These are phyloP conservation scores for Thunnus albacares DNA, from an alignment of 2,797 vertebrate species.

Conservation along the genomic window DNA sequence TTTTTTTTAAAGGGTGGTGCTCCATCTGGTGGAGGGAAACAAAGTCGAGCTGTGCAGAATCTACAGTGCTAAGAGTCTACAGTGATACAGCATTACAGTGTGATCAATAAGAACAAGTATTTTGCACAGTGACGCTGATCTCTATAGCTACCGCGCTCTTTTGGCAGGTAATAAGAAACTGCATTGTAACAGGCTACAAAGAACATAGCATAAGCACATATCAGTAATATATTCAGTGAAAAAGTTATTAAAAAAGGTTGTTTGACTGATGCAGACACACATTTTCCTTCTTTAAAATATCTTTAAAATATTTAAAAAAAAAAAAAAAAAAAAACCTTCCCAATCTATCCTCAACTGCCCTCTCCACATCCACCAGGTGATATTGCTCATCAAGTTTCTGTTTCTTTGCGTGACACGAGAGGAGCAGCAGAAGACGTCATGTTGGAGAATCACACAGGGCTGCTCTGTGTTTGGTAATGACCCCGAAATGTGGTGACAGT, in stretches of 20 bases:
- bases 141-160: conserved; percentile 35
- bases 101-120: conserved; percentile 25
- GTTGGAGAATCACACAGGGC: conserved; percentile 50
- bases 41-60: conserved; percentile 28
- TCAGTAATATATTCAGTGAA: conserved; percentile 52
- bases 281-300: conserved; percentile 60
- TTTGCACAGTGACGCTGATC: conserved; percentile 44
- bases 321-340: conserved; percentile 22
- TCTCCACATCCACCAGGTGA: conserved; percentile 30
- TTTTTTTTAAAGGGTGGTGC: conserved; percentile 32
- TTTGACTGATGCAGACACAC: conserved; percentile 46
- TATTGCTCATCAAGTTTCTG: conserved; percentile 25
- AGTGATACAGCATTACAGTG: conserved; percentile 67
- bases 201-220: conserved; percentile 44
- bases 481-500: conserved; percentile 74
- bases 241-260: conserved; percentile 45
- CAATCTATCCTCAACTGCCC: conserved; percentile 37
- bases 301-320: conserved; percentile 56
- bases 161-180: conserved; percentile 6
- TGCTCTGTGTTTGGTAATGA: conserved; percentile 43
- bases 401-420: conserved; percentile 35
- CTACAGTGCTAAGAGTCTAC: conserved; percentile 60
- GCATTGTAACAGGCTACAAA: conserved; percentile 41
- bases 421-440: conserved; percentile 35
- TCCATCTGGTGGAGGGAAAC: conserved; percentile 69